phyloP scores from a whole-genome alignment of 2,113 vertebrate species.

The Amphiprion percula region DNA sequence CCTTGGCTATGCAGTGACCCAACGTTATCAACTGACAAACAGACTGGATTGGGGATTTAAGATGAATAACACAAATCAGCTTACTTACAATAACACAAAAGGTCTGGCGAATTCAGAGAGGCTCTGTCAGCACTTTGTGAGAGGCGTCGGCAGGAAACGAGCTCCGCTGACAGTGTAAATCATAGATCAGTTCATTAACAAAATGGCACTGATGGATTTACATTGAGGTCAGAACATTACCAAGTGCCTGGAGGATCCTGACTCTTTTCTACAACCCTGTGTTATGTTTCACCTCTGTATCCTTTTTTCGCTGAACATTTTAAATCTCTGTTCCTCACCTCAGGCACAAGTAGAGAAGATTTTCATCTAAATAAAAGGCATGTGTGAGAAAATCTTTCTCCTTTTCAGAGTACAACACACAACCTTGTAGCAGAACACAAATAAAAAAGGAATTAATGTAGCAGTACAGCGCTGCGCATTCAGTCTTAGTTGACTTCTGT shows the following conservation, averaged over 20 bases:
- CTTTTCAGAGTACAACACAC: neutral
- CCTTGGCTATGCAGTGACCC: slow-evolving; percentile 47
- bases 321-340: slow-evolving; percentile 54
- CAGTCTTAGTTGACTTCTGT: slow-evolving; percentile 4
- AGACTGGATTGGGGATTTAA: slow-evolving; percentile 67
- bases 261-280: slow-evolving; percentile 66
- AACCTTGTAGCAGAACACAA: neutral
- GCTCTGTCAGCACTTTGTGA: slow-evolving; percentile 71
- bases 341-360: slow-evolving; percentile 51
- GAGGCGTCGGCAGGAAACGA: slow-evolving; percentile 60
- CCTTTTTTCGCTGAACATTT: slow-evolving; percentile 64
- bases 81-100: slow-evolving; percentile 67
- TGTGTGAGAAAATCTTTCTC: slow-evolving; percentile 9
- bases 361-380: slow-evolving; percentile 33
- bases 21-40: slow-evolving; percentile 64
- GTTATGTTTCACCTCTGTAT: slow-evolving; percentile 54
- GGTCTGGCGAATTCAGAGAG: slow-evolving; percentile 47
- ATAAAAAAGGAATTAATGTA: neutral
- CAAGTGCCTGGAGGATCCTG: slow-evolving; percentile 58
- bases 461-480: neutral
- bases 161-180: slow-evolving; percentile 71
- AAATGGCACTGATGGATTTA: slow-evolving; percentile 79
- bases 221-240: slow-evolving; percentile 72
- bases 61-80: slow-evolving; percentile 73
- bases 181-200: slow-evolving; percentile 80